Evolutionary conservation across 2,113 vertebrate genomes (phyloP).

Genomic region (Todiramphus chloris): DNA sequence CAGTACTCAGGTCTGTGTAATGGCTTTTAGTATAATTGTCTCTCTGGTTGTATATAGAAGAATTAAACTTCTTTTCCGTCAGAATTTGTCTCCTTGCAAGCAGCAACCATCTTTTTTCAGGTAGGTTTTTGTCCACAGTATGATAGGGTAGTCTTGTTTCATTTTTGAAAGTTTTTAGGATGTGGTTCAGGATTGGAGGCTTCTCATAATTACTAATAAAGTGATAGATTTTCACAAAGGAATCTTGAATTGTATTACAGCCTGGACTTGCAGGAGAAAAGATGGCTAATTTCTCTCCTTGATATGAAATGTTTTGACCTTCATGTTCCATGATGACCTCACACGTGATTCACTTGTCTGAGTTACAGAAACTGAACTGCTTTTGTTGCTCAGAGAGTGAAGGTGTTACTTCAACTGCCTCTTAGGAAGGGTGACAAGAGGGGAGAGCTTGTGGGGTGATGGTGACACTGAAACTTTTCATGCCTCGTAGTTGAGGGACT

Average conservation of each 20-base stretch:
- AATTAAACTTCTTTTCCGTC: neutral
- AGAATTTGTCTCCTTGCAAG: neutral
- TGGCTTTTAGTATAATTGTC: neutral
- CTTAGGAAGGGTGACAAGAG: neutral
- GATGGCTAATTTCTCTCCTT: neutral
- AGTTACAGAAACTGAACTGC: neutral
- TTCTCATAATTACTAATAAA: neutral
- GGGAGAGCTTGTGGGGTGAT: neutral
- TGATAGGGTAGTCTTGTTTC: neutral
- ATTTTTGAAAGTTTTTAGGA: neutral
- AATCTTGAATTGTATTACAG: neutral
- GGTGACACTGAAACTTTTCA: neutral
- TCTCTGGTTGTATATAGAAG: neutral
- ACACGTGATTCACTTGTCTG: accelerated
- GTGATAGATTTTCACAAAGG: neutral
- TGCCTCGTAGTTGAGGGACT: constrained; percentile 28
- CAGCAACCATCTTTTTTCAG: neutral
- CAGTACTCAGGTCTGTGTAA: neutral
- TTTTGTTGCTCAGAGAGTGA: neutral
- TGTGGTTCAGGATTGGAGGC: neutral
- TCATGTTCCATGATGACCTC: neutral
- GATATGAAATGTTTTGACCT: neutral
- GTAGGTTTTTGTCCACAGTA: neutral
- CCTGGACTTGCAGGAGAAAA: neutral
- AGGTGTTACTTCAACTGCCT: neutral